phyloP scores from a whole-genome alignment of 2,888 invertebrate species.

The Dryomyza anilis region DNA sequence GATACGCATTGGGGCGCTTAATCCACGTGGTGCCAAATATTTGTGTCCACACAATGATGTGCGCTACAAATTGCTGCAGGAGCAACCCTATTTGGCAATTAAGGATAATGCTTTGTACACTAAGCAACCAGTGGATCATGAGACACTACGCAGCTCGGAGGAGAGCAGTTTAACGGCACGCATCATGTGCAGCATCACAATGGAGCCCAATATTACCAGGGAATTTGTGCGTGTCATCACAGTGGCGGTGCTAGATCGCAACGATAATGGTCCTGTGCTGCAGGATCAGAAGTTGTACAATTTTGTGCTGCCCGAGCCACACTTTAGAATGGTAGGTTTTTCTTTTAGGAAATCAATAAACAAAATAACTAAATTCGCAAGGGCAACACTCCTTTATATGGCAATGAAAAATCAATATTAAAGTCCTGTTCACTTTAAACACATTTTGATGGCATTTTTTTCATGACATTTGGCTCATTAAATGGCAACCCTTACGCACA shows the following conservation, averaged over 20 bases:
- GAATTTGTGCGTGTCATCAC: slow-evolving; percentile 50
- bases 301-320: slow-evolving; percentile 53
- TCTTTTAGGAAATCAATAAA: too few species aligned
- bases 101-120: slow-evolving; percentile 59
- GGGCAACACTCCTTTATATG: not conserved
- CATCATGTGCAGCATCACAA: slow-evolving; percentile 56
- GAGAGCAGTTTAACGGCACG: slow-evolving; percentile 53
- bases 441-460: too few species aligned
- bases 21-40: slow-evolving; percentile 59
- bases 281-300: slow-evolving; percentile 60
- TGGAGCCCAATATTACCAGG: slow-evolving; percentile 31
- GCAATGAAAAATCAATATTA: not conserved
- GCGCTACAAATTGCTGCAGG: slow-evolving; percentile 60
- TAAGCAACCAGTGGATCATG: slow-evolving; percentile 61
- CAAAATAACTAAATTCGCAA: too few species aligned
- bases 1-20: slow-evolving; percentile 59
- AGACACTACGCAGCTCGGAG: slow-evolving; percentile 58
- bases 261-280: slow-evolving; percentile 87
- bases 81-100: slow-evolving; percentile 57
- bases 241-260: slow-evolving; percentile 78
- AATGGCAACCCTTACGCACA: too few species aligned
- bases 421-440: not conserved
- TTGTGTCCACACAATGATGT: slow-evolving; percentile 64
- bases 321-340: slow-evolving; percentile 54
- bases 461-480: too few species aligned